Evolutionary conservation across 37 sponge, comb jelly and placozoan genomes (phyloP).

Genomic region (Chondrilla cf. caribensis): DNA sequence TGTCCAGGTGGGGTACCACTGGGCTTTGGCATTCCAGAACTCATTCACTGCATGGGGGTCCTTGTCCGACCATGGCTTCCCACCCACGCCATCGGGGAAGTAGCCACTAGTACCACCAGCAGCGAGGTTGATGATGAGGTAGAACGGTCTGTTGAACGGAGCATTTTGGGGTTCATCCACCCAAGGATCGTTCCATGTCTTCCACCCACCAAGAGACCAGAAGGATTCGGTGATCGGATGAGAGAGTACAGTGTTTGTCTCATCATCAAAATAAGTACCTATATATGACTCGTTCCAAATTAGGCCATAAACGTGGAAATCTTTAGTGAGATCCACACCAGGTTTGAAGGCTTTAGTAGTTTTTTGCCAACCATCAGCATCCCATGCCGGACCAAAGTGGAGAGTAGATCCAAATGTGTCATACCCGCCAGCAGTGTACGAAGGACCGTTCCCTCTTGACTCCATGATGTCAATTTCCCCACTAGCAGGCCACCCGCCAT

Average conservation of each 20-base stretch:
- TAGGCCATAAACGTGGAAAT: constrained; percentile 63
- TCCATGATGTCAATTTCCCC: constrained; percentile 84
- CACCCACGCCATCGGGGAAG: constrained; percentile 63
- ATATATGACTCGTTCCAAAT: constrained; percentile 81
- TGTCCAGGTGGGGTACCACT: constrained; percentile 67
- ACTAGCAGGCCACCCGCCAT: constrained; percentile 76
- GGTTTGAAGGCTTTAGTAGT: constrained; percentile 10
- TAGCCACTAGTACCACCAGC: constrained; percentile 66
- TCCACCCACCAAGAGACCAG: constrained; percentile 50
- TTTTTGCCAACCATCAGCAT: constrained; percentile 27
- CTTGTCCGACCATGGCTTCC: constrained; percentile 69
- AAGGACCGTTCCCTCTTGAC: constrained; percentile 64
- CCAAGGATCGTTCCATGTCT: constrained; percentile 67
- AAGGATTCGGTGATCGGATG: constrained; percentile 55
- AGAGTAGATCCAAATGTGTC: constrained; percentile 63
- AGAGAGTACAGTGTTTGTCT: constrained; percentile 41
- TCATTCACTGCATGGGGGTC: constrained; percentile 48
- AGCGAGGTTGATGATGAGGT: constrained; percentile 66
- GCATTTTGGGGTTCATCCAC: constrained; percentile 40
- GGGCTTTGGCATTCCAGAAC: constrained; percentile 37
- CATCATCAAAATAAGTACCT: constrained; percentile 63
- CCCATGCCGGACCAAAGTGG: constrained; percentile 48
- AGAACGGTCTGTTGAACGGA: constrained; percentile 67
- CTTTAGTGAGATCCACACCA: constrained; percentile 37
- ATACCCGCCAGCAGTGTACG: constrained; percentile 62